Conservation (phyloP, 2,888 invertebrate species). For the Ernsta delagoae region DNA sequence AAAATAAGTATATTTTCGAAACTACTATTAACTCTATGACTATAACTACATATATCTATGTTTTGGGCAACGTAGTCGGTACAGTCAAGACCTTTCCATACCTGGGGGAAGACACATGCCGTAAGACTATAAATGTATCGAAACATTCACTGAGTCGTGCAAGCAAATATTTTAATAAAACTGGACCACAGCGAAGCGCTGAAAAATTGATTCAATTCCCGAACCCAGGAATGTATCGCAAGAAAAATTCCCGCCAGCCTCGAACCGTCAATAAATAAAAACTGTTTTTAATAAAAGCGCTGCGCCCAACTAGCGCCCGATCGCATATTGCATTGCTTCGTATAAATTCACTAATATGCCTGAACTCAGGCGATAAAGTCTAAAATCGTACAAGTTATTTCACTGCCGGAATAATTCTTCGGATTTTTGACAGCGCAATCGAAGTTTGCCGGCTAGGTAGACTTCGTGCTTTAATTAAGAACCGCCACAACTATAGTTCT, state of each 20-base stretch:
- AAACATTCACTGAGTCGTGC: not conserved
- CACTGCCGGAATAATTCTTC: conserved; percentile 81
- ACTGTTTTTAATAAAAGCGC: conserved; percentile 79
- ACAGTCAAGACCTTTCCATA: no score
- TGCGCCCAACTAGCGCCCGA: conserved; percentile 64
- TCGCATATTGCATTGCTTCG: conserved; percentile 77
- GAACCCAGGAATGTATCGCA: conserved; percentile 48
- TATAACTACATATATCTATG: no score
- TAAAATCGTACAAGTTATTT: conserved; percentile 82
- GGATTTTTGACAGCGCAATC: conserved; percentile 85
- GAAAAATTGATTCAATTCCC: conserved; percentile 40
- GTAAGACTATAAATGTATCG: not conserved
- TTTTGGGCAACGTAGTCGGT: no score
- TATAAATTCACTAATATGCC: conserved; percentile 82
- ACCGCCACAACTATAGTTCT: conserved; percentile 57
- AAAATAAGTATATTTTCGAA: no score
- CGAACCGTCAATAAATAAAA: conserved; percentile 78
- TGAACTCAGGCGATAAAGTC: conserved; percentile 81
- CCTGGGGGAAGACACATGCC: not conserved
- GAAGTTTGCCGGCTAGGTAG: conserved; percentile 76
- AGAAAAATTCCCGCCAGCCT: conserved; percentile 60
- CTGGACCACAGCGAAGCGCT: conserved; percentile 12
- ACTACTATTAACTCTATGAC: no score
- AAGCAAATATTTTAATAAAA: conserved; percentile 13
- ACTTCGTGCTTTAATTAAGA: conserved; percentile 79